Evolutionary conservation across 2,888 invertebrate genomes (phyloP).

Genomic region (Hermodice carunculata): DNA sequence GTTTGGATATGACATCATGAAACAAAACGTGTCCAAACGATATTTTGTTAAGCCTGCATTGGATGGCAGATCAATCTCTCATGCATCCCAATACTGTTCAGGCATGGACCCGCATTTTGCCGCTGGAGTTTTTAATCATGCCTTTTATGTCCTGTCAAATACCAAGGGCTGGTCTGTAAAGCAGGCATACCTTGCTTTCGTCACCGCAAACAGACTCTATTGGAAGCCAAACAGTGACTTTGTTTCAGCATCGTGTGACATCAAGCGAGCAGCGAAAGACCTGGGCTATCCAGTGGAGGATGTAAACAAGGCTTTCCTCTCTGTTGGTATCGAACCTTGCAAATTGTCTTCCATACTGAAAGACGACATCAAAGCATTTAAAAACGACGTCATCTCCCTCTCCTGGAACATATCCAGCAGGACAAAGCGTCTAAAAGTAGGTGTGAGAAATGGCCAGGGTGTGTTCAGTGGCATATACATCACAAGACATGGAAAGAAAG

Average conservation of each 20-base stretch:
- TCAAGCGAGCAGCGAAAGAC: conserved; percentile 46
- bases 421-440: no score
- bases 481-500: no score
- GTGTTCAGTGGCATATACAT: no score
- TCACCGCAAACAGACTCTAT: conserved; percentile 44
- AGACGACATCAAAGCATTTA: no score
- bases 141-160: conserved; percentile 43
- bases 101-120: conserved; percentile 44
- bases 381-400: no score
- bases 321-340: conserved; percentile 39
- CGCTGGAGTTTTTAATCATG: conserved; percentile 47
- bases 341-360: no score
- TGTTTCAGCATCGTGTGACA: conserved; percentile 46
- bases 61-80: conserved; percentile 44
- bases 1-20: conserved; percentile 31
- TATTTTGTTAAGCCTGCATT: conserved; percentile 43
- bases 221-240: conserved; percentile 43
- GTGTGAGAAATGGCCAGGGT: no score
- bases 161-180: conserved; percentile 35
- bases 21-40: conserved; percentile 32
- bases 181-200: conserved; percentile 43
- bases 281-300: conserved; percentile 35
- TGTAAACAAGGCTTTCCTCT: conserved; percentile 37
- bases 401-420: no score
- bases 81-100: conserved; percentile 31